Conservation (phyloP, 2,113 vertebrate species). For the Dryoscopus gambensis region DNA sequence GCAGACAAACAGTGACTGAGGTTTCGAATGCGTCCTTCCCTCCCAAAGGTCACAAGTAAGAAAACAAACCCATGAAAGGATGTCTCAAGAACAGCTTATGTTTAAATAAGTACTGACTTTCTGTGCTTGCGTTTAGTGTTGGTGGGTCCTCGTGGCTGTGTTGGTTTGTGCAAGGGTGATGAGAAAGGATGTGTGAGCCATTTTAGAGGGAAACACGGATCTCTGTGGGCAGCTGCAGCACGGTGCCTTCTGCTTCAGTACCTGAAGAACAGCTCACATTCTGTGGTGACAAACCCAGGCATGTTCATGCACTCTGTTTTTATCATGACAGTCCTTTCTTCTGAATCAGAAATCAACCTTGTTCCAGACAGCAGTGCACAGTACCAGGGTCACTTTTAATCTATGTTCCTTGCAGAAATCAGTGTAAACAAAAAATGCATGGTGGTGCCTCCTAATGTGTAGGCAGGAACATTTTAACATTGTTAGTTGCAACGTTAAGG, state of each 20-base stretch:
- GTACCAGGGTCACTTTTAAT: background rate
- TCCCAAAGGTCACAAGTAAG: background rate
- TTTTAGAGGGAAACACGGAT: background rate
- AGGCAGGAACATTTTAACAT: background rate
- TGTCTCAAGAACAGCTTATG: background rate
- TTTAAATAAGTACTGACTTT: background rate
- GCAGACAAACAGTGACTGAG: background rate
- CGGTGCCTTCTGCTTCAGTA: background rate
- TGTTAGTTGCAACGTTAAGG: background rate
- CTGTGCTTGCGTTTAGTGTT: fast-evolving
- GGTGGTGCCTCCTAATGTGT: background rate
- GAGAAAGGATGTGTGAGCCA: background rate
- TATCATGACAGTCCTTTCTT: background rate
- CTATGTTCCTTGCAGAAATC: background rate
- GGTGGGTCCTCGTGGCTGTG: background rate
- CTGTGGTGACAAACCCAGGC: background rate
- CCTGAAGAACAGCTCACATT: background rate
- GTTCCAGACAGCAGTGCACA: background rate
- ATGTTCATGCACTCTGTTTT: fast-evolving
- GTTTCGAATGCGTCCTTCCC: background rate
- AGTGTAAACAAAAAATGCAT: background rate
- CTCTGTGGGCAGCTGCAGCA: background rate
- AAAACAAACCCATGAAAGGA: background rate
- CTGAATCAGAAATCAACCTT: background rate
- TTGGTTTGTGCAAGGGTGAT: background rate